Base-by-base conservation (phyloP, 1,140 invertebrate genomes). In the Amyelois transitella region DNA sequence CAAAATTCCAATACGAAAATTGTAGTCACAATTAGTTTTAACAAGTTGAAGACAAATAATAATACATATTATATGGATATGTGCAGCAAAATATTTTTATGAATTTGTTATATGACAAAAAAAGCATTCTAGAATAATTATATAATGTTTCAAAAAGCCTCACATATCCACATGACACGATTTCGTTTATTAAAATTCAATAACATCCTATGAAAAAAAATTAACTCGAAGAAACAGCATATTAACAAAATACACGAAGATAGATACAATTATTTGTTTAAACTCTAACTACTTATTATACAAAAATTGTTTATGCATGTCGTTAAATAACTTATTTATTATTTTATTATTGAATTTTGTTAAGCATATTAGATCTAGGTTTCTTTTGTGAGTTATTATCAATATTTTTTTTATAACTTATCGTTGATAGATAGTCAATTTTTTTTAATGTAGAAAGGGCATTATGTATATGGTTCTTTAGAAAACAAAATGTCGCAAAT, bases 251-350 rank as follows among this genome's bases (percentile, higher is more conserved):
- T 51, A 38, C 53, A 56, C 52, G 47, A 38, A 20, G 48, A 55
- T 22, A 47, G 5, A 45, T 45, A 55, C 55, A 43, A 50, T 48
- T 51, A 32, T 75, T 69, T 72, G 61, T 64, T 66, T 60, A 56
- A 71, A 77, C 57, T 59, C 77, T 81, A 81, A 78, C 77, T 81
- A 81, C 74, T 77, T 77, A 78, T 77, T 56, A 72, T 81, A 78
- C 72, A 78, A 77, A 72, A 66, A 69, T 69, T 73, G 65, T 78
- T 76, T 80, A 80, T 76, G 73, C 70, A 76, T 71, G 61, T 64
- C 53, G 65, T 69, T 73, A 69, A 74, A 73, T 73, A 77, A 77
- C 68, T 72, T 77, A 77, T 62, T 56, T 43, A 69, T 63, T 48
- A 48, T 21, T 48, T 63, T 48, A 48, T 48, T 48, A 48, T 45